Percentiles rank a stretch among this genome's conserved stretches.
Conservation (phyloP, 2,113 vertebrate genomes). For the Dolichallabes microphthalmus region DNA sequence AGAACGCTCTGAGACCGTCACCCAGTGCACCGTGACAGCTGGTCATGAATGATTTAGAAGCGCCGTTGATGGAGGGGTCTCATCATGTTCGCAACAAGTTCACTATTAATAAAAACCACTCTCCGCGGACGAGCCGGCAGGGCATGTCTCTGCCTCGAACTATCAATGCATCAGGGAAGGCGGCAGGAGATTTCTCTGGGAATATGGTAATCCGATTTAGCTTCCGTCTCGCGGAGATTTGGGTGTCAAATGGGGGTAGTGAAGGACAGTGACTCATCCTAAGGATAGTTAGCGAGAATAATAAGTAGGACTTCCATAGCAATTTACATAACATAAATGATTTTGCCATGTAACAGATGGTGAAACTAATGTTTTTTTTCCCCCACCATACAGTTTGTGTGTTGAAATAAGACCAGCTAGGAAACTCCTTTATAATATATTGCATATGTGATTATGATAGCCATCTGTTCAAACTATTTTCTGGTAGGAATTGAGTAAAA, state of each 20-base stretch:
- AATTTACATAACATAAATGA: neutral
- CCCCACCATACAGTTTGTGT: neutral
- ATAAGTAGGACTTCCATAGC: neutral
- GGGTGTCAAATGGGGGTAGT: constrained; percentile 9
- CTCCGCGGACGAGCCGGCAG: constrained; percentile 25
- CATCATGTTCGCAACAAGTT: constrained; percentile 54
- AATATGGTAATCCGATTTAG: constrained; percentile 28
- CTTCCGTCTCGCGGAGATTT: constrained; percentile 16
- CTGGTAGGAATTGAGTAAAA: neutral
- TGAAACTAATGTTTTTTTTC: neutral
- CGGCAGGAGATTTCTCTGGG: constrained; percentile 8
- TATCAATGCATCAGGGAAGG: constrained; percentile 28
- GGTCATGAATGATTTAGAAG: constrained; percentile 60
- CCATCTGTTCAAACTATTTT: constrained; percentile 12
- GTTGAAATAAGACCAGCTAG: neutral
- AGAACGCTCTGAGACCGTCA: constrained; percentile 27
- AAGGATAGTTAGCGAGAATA: neutral
- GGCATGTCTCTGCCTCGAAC: constrained; percentile 28
- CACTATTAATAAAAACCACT: constrained; percentile 51
- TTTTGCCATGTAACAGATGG: constrained; percentile 2
- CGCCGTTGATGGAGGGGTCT: constrained; percentile 47
- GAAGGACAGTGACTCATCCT: constrained; percentile 23
- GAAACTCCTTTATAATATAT: neutral
- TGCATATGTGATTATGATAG: neutral
- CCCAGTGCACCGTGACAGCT: constrained; percentile 47